Evolutionary conservation across 1,140 invertebrate genomes (phyloP).

Genomic region (Pseudomyrmex gracilis): DNA sequence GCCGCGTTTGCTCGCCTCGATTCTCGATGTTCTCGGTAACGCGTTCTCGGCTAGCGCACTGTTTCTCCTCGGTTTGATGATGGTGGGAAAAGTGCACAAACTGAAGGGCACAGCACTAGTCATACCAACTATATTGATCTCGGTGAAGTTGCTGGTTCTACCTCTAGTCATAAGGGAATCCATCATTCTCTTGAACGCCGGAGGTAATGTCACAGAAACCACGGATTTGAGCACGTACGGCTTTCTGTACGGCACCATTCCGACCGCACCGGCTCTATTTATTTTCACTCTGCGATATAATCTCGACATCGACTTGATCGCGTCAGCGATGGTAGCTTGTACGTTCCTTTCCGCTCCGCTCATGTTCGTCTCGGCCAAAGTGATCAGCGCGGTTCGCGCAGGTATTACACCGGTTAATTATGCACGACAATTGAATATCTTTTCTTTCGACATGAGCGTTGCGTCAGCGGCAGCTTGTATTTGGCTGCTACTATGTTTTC

Average conservation of each 20-base stretch:
- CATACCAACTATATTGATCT: conserved; percentile 94
- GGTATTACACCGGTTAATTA: conserved; percentile 89
- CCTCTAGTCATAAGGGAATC: conserved; percentile 95
- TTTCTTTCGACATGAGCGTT: conserved; percentile 94
- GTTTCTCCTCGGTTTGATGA: conserved; percentile 95
- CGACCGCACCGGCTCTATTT: conserved; percentile 97
- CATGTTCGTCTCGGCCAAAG: conserved; percentile 97
- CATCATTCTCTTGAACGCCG: conserved; percentile 90
- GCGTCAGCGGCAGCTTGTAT: conserved; percentile 90
- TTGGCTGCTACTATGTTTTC: conserved; percentile 92
- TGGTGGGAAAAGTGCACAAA: conserved; percentile 95
- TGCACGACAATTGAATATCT: conserved; percentile 90
- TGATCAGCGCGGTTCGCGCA: conserved; percentile 91
- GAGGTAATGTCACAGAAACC: conserved; percentile 90
- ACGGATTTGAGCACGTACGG: conserved; percentile 95
- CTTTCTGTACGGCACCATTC: conserved; percentile 98
- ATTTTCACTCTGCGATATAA: conserved; percentile 96
- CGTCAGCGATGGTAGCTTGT: conserved; percentile 96
- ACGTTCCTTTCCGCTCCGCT: conserved; percentile 97
- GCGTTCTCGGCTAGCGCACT: conserved; percentile 96
- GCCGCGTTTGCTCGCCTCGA: conserved; percentile 90
- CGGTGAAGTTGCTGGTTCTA: conserved; percentile 94
- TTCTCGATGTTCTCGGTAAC: conserved; percentile 93
- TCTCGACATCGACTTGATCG: conserved; percentile 95
- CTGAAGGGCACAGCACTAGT: conserved; percentile 91